Conservation (phyloP, 2,888 invertebrate genomes). For the Cosmorhoe ocellata region DNA sequence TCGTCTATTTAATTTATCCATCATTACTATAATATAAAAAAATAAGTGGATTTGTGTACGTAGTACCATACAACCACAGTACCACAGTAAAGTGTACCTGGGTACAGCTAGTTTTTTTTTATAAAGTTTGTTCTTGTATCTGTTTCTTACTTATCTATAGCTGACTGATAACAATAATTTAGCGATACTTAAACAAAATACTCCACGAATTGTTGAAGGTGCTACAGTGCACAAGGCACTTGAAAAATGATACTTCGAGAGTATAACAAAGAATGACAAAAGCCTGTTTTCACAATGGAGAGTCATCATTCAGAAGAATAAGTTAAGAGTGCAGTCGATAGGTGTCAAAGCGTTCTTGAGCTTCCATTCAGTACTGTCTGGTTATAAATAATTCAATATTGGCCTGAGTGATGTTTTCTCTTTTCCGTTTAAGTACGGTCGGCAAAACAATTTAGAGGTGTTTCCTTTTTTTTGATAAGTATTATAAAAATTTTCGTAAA, state of each 20-base stretch:
- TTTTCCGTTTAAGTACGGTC: slow-evolving; percentile 40
- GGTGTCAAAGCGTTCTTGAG: slow-evolving; percentile 69
- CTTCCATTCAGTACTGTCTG: slow-evolving; percentile 64
- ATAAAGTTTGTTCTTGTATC: too few species aligned
- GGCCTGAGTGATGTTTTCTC: slow-evolving; percentile 51
- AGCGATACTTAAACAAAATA: slow-evolving; percentile 8
- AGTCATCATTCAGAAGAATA: slow-evolving; percentile 73
- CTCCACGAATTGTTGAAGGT: slow-evolving; percentile 14
- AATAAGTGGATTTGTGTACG: too few species aligned
- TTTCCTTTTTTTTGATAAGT: not conserved
- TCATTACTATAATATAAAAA: too few species aligned
- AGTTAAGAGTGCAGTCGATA: slow-evolving; percentile 72
- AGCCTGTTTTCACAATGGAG: slow-evolving; percentile 54
- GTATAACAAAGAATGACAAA: slow-evolving; percentile 49
- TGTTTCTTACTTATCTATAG: too few species aligned
- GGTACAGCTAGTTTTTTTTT: too few species aligned
- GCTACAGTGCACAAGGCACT: slow-evolving; percentile 20
- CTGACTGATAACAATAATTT: too few species aligned
- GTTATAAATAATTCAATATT: slow-evolving; percentile 78
- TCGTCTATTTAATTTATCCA: too few species aligned
- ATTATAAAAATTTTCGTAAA: too few species aligned
- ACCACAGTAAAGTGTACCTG: too few species aligned
- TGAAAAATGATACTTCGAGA: slow-evolving; percentile 42
- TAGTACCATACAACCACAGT: too few species aligned
- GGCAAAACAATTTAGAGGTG: slow-evolving; percentile 27